These are phyloP conservation scores for Hypotaenidia okinawae DNA, from an alignment of 2,797 vertebrate species.

Conservation along the genomic window DNA sequence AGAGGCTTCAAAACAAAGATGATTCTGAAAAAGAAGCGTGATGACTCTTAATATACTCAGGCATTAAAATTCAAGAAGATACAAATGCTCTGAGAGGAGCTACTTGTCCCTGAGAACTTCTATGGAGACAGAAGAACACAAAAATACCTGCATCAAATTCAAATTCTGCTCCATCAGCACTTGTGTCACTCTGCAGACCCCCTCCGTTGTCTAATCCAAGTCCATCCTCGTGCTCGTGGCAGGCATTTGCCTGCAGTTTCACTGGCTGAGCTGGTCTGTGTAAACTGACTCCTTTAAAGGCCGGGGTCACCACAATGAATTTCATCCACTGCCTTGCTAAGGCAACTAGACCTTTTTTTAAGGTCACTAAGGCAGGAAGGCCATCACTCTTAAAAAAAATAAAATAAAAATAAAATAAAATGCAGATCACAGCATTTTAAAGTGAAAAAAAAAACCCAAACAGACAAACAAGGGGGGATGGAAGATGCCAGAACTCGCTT, in stretches of 20 bases:
- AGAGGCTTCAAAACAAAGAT: background rate
- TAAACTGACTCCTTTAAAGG: slow-evolving; percentile 94
- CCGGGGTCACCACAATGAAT: slow-evolving; percentile 98
- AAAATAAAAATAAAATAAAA: background rate
- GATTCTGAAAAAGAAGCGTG: background rate
- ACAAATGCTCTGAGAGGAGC: background rate
- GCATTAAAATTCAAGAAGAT: background rate
- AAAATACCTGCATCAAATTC: slow-evolving; percentile 95
- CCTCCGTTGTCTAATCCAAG: slow-evolving; percentile 87
- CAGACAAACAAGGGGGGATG: background rate
- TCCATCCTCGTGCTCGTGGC: slow-evolving; percentile 79
- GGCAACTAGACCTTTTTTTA: slow-evolving; percentile 97
- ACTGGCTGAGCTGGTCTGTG: slow-evolving; percentile 88
- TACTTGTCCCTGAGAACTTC: background rate
- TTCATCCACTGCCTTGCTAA: slow-evolving; percentile 99
- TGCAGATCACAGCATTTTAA: background rate
- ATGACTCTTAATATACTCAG: background rate
- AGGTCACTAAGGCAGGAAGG: slow-evolving; percentile 94
- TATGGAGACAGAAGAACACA: background rate
- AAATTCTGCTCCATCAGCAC: slow-evolving; percentile 96
- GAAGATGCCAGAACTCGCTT: background rate
- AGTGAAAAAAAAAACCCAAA: background rate
- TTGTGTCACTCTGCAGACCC: slow-evolving; percentile 95
- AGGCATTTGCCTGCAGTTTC: slow-evolving; percentile 80
- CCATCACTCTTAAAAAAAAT: slow-evolving; percentile 87